Evolutionary conservation across 2,797 vertebrate genomes (phyloP).

Genomic region (Menidia menidia): DNA sequence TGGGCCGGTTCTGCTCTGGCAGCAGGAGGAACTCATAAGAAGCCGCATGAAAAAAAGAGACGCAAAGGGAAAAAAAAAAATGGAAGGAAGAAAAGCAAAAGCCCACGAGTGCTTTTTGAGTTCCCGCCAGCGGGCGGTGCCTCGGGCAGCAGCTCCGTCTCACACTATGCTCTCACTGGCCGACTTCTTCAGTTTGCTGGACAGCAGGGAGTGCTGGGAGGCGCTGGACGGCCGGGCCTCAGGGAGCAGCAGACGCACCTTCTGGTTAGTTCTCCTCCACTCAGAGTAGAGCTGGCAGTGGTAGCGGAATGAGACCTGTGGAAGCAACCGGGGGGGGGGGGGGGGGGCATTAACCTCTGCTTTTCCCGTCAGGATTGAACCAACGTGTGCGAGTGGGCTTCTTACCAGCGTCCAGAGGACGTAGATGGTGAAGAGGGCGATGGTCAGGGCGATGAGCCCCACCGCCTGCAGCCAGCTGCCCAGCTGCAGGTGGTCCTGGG

Average conservation of each 20-base stretch:
- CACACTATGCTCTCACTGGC: conserved; percentile 92
- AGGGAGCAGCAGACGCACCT: conserved; percentile 90
- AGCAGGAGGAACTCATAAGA: conserved; percentile 11
- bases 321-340: conserved; percentile 3
- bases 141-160: conserved; percentile 62
- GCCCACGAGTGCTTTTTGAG: conserved; percentile 47
- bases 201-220: conserved; percentile 88
- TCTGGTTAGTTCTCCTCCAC: conserved; percentile 96
- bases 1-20: conserved; percentile 11
- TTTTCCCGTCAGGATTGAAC: accelerated
- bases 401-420: conserved; percentile 96
- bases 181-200: conserved; percentile 89
- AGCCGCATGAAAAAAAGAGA: conserved; percentile 26
- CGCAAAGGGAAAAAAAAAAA: conserved; percentile 21
- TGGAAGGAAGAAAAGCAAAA: conserved; percentile 23
- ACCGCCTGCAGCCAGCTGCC: conserved; percentile 93
- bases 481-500: conserved; percentile 93
- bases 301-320: conserved; percentile 95
- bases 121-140: conserved; percentile 44
- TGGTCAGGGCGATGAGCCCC: conserved; percentile 95
- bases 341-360: neutral
- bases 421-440: conserved; percentile 97
- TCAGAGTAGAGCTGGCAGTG: conserved; percentile 97
- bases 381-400: neutral
- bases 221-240: conserved; percentile 83